A percentile compares a stretch with the other conserved stretches of the same genome.
phyloP scores from a whole-genome alignment of 1,140 invertebrate genomes.

The Hyles euphorbiae region DNA sequence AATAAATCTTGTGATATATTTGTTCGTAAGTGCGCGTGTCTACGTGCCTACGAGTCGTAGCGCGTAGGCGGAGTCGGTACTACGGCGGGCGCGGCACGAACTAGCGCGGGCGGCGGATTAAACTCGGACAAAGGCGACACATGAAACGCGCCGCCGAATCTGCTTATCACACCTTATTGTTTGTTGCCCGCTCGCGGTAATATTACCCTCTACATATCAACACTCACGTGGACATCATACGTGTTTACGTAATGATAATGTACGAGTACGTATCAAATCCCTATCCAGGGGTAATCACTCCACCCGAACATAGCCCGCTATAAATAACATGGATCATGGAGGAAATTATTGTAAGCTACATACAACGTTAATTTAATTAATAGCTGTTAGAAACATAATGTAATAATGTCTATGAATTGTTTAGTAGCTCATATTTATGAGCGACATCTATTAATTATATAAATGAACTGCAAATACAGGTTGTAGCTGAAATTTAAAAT shows the following conservation, averaged over 20 bases:
- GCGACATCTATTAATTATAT: too few species aligned
- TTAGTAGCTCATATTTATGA: too few species aligned
- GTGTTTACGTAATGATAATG: constrained; percentile 25
- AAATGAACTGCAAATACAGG: too few species aligned
- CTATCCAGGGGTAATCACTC: not conserved
- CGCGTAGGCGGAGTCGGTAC: constrained; percentile 14
- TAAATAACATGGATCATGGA: too few species aligned
- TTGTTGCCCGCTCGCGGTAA: constrained; percentile 47
- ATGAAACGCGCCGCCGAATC: constrained; percentile 67
- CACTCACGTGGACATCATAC: constrained; percentile 38
- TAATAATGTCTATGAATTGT: too few species aligned
- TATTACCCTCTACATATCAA: constrained; percentile 65
- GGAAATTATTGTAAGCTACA: too few species aligned
- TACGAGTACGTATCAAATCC: constrained; percentile 12
- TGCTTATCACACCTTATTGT: constrained; percentile 66
- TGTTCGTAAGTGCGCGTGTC: too few species aligned
- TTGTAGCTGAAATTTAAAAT: too few species aligned
- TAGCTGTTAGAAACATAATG: too few species aligned
- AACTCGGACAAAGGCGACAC: constrained; percentile 59
- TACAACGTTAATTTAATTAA: too few species aligned
- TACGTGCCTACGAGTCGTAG: constrained; percentile 11
- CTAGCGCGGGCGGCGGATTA: constrained; percentile 53
- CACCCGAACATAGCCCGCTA: too few species aligned
- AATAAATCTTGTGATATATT: too few species aligned
- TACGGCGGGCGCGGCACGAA: constrained; percentile 16